A percentile compares a stretch with the other conserved stretches of the same genome.
Conservation (phyloP, 2,797 vertebrate species). For the Phrynocephalus forsythii region DNA sequence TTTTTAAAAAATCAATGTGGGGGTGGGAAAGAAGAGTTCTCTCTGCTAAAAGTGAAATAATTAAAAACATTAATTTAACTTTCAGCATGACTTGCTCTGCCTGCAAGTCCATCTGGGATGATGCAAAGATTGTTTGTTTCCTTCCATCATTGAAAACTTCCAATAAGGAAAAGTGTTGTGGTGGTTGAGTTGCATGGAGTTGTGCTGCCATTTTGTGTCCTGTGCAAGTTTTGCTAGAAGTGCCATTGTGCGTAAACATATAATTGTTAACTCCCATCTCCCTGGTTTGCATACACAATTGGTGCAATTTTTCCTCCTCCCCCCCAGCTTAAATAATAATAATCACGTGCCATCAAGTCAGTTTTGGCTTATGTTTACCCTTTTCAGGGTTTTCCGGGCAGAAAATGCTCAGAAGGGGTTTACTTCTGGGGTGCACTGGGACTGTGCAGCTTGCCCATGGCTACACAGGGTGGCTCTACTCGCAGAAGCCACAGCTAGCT, state of each 20-base stretch:
- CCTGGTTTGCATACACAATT: neutral
- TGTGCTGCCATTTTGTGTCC: neutral
- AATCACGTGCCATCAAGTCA: too few species aligned
- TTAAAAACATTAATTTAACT: conserved; percentile 32
- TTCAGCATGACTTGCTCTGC: conserved; percentile 1
- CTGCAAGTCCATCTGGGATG: neutral
- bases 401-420: too few species aligned
- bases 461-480: too few species aligned
- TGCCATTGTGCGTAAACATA: neutral
- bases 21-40: neutral
- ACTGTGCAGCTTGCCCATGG: too few species aligned
- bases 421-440: too few species aligned
- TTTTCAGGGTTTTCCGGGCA: too few species aligned
- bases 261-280: neutral
- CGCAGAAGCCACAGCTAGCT: too few species aligned
- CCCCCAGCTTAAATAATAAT: too few species aligned
- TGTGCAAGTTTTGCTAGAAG: neutral
- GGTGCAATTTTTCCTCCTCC: neutral
- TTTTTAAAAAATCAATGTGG: conserved; percentile 26
- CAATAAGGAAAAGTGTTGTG: neutral
- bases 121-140: neutral
- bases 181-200: neutral
- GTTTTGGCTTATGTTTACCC: too few species aligned
- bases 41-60: conserved; percentile 11
- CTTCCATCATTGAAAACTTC: neutral